A percentile compares a stretch with the other conserved stretches of the same genome.
Conservation (phyloP, 2,888 invertebrate species). For the Eupeodes luniger region DNA sequence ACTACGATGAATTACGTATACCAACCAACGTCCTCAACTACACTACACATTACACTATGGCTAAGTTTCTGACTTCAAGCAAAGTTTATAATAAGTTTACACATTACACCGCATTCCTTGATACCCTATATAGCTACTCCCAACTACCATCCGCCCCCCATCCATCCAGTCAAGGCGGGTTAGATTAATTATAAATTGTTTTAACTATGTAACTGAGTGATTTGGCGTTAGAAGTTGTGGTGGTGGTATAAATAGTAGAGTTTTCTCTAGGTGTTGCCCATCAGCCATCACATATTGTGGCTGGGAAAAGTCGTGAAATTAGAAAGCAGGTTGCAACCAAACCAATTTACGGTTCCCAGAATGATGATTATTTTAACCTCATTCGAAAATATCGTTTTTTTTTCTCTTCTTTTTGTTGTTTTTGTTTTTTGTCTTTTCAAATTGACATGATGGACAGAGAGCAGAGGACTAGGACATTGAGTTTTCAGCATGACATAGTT, state of each 20-base stretch:
- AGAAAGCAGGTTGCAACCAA: conserved; percentile 1
- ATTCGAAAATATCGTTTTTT: not conserved
- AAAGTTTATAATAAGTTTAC: conserved; percentile 15
- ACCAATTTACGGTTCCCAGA: conserved; percentile 3
- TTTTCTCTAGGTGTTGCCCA: not conserved
- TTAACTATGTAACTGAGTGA: conserved; percentile 24
- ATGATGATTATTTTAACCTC: conserved; percentile 17
- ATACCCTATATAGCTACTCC: too few relatives aligned
- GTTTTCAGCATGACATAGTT: conserved; percentile 38
- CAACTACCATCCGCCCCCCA: not conserved
- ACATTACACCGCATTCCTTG: not conserved
- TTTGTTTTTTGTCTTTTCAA: not conserved
- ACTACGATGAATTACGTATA: not conserved
- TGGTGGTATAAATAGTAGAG: not conserved
- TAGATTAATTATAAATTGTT: conserved; percentile 24
- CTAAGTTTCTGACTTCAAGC: conserved; percentile 23
- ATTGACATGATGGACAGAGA: conserved; percentile 2
- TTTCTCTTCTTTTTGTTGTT: not conserved
- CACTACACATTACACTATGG: not conserved
- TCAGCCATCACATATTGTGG: conserved; percentile 1
- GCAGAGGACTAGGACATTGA: not conserved
- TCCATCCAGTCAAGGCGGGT: not conserved
- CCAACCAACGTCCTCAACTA: too few relatives aligned
- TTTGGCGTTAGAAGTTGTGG: not conserved
- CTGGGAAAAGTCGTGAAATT: conserved; percentile 5